A percentile compares a stretch with the other conserved stretches of the same genome.
Evolutionary conservation across 2,888 invertebrate species (phyloP).

Genomic region (Rhingia campestris): DNA sequence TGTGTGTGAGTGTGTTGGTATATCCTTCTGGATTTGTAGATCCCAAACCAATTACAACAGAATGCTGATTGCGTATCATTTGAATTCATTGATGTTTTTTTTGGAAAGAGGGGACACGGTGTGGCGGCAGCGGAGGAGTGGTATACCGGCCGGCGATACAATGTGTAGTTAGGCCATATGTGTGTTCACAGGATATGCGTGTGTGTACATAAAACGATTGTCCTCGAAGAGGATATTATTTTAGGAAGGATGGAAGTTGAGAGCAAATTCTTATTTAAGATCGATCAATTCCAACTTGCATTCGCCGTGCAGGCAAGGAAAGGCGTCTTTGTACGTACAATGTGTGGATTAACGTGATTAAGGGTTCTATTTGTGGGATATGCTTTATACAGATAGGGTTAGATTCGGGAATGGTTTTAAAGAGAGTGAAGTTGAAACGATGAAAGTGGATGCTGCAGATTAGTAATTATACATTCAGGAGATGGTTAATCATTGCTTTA

Average conservation of each 20-base stretch:
- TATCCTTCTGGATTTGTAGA: conserved; percentile 62
- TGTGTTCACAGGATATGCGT: background rate
- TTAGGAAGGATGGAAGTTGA: background rate
- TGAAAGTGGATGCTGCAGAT: too few relatives aligned
- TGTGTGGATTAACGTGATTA: conserved; percentile 59
- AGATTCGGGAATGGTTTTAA: too few relatives aligned
- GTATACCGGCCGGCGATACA: background rate
- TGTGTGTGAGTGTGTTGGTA: conserved; percentile 28
- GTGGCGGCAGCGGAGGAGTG: background rate
- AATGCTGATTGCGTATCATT: conserved; percentile 73
- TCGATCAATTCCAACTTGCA: conserved; percentile 15
- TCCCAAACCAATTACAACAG: conserved; percentile 72
- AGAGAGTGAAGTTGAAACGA: too few relatives aligned
- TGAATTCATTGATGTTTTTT: conserved; percentile 69
- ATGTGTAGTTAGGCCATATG: background rate
- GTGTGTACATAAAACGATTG: conserved; percentile 29
- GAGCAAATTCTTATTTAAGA: conserved; percentile 50
- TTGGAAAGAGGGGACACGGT: background rate
- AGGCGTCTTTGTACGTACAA: conserved; percentile 34
- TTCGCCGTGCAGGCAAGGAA: background rate
- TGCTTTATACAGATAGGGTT: conserved; percentile 26
- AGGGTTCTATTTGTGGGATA: conserved; percentile 39
- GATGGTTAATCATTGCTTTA: too few relatives aligned
- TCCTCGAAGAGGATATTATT: conserved; percentile 36
- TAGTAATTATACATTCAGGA: too few relatives aligned